Base-by-base conservation (phyloP, 2,113 vertebrate genomes). In the Chionomys nivalis region DNA sequence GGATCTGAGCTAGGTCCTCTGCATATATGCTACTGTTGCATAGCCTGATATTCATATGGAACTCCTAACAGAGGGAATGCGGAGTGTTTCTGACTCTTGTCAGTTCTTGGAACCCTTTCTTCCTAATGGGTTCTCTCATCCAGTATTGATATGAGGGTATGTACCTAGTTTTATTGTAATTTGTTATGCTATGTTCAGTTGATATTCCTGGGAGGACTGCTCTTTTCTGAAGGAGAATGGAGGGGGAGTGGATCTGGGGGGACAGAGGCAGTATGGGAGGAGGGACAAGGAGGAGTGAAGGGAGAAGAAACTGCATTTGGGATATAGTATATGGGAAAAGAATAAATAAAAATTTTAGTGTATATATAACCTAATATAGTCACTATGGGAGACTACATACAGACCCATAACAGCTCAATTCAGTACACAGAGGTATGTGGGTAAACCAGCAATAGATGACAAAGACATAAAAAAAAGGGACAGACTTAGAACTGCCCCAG, bases 381-480 rank as follows among this genome's bases (percentile, higher is more conserved):
- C 24, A 92, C 9, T 23, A 47, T 52, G 16, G 65, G 66, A 86
- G 66, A 82, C 68, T n/a, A 72, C 16, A n/a, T 52, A 77, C 3
- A 89, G 16, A 94, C 23, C 21, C n/a, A 87, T 75, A 42, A 63
- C 21, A 96, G 26, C 23, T 94, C 8, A 81, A 42, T 73, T 96
- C 13, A 91, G 11, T 28, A 24, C 31, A 13, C 31, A 82, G 5
- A 89, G 36, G 10, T 63, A 28, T 75, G 93, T 42, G 79, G 44
- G 9, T 90, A 93, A 49, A 70, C 83, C 83, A 44, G 23, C 14
- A 23, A 95, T 16, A 85, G 36, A 91, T 49, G 21, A 14, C 21
- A 94, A 70, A 68, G 10, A 87, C 3, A 94, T 58, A 76, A 76
- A 90, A 92, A 89, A 68, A 58, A 82, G 31, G 86, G 94, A 89